A percentile compares a stretch with the other conserved stretches of the same genome.
phyloP scores from a whole-genome alignment of 2,797 vertebrate species.

The Smutsia temminckii region DNA sequence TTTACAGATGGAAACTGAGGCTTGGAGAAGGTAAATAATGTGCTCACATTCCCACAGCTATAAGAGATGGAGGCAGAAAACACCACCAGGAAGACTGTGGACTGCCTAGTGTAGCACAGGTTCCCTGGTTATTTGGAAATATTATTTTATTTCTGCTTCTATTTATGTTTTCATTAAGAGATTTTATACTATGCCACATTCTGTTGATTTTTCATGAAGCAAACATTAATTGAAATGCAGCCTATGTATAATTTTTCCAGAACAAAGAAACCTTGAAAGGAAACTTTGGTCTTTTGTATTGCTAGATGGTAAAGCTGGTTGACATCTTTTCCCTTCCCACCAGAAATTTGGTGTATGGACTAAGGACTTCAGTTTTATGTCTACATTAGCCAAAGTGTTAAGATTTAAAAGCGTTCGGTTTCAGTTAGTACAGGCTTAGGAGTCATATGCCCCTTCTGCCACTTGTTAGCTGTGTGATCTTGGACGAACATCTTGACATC shows the following conservation, averaged over 20 bases:
- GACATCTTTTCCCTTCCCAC: neutral
- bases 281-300: neutral
- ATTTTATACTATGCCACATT: neutral
- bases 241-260: neutral
- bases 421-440: neutral
- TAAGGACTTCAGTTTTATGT: neutral
- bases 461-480: too few relatives aligned
- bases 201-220: neutral
- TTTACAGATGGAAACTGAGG: neutral
- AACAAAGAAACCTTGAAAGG: neutral
- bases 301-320: neutral
- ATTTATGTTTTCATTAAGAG: neutral
- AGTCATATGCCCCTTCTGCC: fast-evolving
- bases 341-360: neutral
- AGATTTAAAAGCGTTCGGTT: neutral
- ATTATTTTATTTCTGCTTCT: neutral
- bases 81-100: neutral
- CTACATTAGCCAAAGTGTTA: neutral
- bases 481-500: neutral
- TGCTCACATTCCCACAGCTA: neutral
- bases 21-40: neutral
- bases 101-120: neutral
- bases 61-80: neutral
- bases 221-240: neutral
- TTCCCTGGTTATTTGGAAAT: neutral